Base-by-base conservation (phyloP, 2,888 invertebrate genomes). In the Hyposoter dolosus region DNA sequence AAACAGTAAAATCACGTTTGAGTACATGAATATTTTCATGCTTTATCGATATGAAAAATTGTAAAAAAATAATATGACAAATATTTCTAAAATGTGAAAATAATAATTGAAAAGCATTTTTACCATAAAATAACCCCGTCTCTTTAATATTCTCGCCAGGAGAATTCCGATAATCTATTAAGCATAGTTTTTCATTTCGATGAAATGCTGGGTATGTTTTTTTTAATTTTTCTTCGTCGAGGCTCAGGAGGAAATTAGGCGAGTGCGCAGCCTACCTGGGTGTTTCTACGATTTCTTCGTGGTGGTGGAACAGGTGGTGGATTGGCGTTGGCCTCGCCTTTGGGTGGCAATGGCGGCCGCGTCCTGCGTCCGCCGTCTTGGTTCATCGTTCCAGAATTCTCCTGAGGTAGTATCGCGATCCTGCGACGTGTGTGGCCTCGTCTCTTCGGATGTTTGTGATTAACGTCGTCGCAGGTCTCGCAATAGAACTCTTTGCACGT, bases 381-480 rank as follows among this genome's bases (percentile, higher is more conserved):
- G 86, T 89, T 81, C 88, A 84, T 68, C 23, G 35, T 63, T 89
- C 82, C 63, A 72, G 84, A 9, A 53, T 12, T 17, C 28, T 82
- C 77, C 28, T 53, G 74, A n/a, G 65, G 3, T 53, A 63, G 17
- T 53, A 74, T 40, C 10, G 77, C 45, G 56, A 90, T 79, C 71
- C 88, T 81, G 95, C 97, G 97, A 92, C 98, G 95, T 88, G 96
- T 95, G 93, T 98, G 98, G 88, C 96, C 95, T 90, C 97, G 96
- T 87, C 98, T 95, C 92, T 98, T 98, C 0, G 98, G 98, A 94
- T 98, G 98, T 88, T 98, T 96, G 94, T 98, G 98, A 94, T 98
- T 98, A 97, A 98, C 98, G 93, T 98, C 98, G 93, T 98, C 98
- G 95, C 98, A 98, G 66, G 98, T 97, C 82, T 97, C 96, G 93